A percentile compares a stretch with the other conserved stretches of the same genome.
These are phyloP conservation scores for Eilema depressum DNA, from an alignment of 2,888 invertebrate genomes.

Conservation along the genomic window DNA sequence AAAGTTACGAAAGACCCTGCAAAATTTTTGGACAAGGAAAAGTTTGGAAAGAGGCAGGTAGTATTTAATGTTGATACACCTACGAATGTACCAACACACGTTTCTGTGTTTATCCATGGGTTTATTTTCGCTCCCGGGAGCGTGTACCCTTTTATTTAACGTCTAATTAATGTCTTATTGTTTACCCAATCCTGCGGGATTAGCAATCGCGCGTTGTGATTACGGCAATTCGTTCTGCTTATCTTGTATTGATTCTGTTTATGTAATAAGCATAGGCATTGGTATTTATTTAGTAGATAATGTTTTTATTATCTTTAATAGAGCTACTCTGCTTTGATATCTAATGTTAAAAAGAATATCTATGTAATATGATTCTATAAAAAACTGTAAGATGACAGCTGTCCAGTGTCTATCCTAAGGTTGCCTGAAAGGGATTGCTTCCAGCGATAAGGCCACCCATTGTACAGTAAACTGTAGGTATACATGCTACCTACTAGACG, in stretches of 20 bases:
- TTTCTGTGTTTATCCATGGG: not conserved
- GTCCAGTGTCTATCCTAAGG: too few species aligned
- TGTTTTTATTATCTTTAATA: not conserved
- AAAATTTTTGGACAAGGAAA: not conserved
- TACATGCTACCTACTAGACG: too few species aligned
- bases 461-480: too few species aligned
- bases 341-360: too few species aligned
- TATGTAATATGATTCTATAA: too few species aligned
- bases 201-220: conserved; percentile 21
- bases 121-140: conserved; percentile 3
- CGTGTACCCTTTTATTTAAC: conserved; percentile 15
- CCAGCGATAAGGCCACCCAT: too few species aligned
- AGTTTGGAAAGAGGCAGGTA: not conserved
- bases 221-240: conserved; percentile 21
- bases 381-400: too few species aligned
- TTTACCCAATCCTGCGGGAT: conserved; percentile 21
- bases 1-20: not conserved
- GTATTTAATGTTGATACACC: not conserved
- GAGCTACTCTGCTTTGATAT: not conserved
- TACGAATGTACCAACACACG: conserved; percentile 6
- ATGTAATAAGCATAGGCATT: not conserved
- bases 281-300: not conserved
- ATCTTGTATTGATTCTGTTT: conserved; percentile 13
- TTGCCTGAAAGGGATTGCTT: too few species aligned
- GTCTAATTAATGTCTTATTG: conserved; percentile 25